Conservation (phyloP, 2,888 invertebrate species). For the Hydrotaea diabolus region DNA sequence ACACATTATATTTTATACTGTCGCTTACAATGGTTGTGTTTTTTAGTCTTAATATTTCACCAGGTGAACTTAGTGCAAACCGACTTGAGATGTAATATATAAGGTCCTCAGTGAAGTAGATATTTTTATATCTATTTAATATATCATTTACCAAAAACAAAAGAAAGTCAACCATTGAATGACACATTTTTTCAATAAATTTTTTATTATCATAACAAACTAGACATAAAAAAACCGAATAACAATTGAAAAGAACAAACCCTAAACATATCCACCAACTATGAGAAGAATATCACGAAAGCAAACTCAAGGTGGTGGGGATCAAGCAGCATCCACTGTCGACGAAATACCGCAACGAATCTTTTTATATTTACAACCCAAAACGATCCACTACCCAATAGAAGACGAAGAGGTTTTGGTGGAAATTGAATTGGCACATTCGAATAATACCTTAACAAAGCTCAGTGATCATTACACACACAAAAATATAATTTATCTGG, state of each 20-base stretch:
- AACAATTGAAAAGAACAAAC: background rate
- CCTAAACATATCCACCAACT: background rate
- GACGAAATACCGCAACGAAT: constrained; percentile 68
- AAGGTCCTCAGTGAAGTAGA: too few species aligned
- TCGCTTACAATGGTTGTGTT: too few species aligned
- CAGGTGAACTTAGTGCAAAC: too few species aligned
- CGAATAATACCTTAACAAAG: constrained; percentile 71
- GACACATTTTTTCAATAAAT: too few species aligned
- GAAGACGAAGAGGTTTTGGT: constrained; percentile 49
- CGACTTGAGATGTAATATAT: too few species aligned
- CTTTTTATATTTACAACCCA: constrained; percentile 74
- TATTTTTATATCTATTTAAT: too few species aligned
- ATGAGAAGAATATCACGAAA: constrained; percentile 12
- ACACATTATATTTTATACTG: too few species aligned
- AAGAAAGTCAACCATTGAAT: too few species aligned
- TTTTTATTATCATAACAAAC: background rate
- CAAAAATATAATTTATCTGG: constrained; percentile 71
- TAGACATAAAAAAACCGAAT: background rate
- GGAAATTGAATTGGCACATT: constrained; percentile 73
- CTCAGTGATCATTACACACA: constrained; percentile 73
- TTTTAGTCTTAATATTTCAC: too few species aligned
- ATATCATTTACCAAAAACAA: too few species aligned
- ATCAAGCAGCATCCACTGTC: background rate
- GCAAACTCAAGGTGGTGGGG: background rate
- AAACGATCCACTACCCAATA: constrained; percentile 67